Percentiles rank a stretch among this genome's conserved stretches.
Conservation (phyloP, 2,797 vertebrate species). For the Limnodromus scolopaceus region DNA sequence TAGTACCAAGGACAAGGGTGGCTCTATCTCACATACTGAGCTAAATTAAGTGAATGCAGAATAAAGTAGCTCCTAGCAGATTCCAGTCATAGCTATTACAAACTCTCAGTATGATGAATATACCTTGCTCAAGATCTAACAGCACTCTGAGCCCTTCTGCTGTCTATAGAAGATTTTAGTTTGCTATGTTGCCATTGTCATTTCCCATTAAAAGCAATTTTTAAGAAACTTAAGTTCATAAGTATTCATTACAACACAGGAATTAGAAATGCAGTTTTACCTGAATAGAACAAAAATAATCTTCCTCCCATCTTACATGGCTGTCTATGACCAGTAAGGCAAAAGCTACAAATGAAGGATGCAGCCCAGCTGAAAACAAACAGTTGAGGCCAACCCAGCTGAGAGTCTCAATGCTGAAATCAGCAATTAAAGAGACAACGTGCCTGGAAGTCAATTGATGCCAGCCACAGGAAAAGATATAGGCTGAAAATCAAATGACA, state of each 20-base stretch:
- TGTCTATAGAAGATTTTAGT: background rate
- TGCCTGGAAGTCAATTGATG: no score
- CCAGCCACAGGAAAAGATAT: background rate
- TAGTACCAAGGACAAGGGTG: background rate
- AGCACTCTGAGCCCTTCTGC: background rate
- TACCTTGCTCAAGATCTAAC: background rate
- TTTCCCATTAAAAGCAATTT: background rate
- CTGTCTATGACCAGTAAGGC: accelerated
- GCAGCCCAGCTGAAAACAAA: background rate
- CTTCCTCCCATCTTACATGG: accelerated
- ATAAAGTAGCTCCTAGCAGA: background rate
- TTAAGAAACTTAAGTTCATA: background rate
- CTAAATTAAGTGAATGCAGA: background rate
- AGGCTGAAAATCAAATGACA: background rate
- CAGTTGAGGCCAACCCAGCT: background rate
- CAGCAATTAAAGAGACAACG: accelerated
- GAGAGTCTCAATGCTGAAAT: background rate
- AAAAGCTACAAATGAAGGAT: background rate
- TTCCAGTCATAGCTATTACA: background rate
- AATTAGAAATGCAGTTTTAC: background rate
- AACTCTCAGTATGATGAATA: background rate
- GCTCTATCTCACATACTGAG: background rate
- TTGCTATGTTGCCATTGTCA: background rate
- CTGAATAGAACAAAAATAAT: accelerated
- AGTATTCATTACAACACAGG: background rate